A percentile compares a stretch with the other conserved stretches of the same genome.
These are phyloP conservation scores for Lethocerus indicus DNA, from an alignment of 1,140 invertebrate genomes.

Conservation along the genomic window DNA sequence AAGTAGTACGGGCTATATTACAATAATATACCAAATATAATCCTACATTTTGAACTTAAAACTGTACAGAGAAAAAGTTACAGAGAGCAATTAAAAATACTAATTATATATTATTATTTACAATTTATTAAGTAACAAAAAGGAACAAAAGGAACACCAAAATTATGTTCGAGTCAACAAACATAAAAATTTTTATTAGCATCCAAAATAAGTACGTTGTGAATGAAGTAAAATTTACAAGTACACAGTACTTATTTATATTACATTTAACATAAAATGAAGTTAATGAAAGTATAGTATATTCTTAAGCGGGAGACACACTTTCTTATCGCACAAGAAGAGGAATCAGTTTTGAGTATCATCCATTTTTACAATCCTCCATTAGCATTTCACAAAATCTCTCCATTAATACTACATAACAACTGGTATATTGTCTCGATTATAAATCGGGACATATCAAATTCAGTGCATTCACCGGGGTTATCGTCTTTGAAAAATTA, in stretches of 20 bases:
- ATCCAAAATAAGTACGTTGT: constrained; percentile 9
- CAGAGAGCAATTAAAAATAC: neutral
- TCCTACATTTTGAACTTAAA: constrained; percentile 7
- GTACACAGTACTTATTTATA: constrained; percentile 12
- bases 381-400: neutral
- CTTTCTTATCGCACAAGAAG: neutral
- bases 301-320: constrained; percentile 1
- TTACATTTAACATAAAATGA: neutral
- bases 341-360: neutral
- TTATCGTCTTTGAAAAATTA: too few species aligned
- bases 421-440: too few species aligned
- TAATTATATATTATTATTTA: too few species aligned
- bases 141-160: constrained; percentile 12
- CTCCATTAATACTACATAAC: neutral
- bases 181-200: constrained; percentile 2
- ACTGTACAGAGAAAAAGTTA: constrained; percentile 12
- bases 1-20: constrained; percentile 3
- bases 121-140: constrained; percentile 13
- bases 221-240: constrained; percentile 10
- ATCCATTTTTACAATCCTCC: neutral
- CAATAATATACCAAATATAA: constrained; percentile 6
- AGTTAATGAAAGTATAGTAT: constrained; percentile 2
- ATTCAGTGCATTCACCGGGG: too few species aligned
- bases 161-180: constrained; percentile 5
- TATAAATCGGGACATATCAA: too few species aligned